phyloP scores from a whole-genome alignment of 2,113 vertebrate species.

The Oreochromis aureus region DNA sequence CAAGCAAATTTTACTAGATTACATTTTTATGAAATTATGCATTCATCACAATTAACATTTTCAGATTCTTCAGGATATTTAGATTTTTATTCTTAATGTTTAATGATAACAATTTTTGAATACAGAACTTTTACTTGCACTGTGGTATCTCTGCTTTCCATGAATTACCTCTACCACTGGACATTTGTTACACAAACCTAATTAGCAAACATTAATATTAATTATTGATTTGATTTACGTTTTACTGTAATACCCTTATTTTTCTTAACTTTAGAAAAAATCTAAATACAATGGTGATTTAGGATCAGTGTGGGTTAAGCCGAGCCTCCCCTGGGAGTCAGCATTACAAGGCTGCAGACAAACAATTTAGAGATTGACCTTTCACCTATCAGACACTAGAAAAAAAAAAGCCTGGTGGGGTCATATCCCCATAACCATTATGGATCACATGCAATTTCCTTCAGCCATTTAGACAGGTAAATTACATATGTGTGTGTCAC shows the following conservation, averaged over 20 bases:
- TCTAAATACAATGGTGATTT: constrained; percentile 10
- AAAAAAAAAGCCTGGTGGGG: constrained; percentile 25
- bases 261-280: neutral
- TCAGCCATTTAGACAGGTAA: constrained; percentile 21
- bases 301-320: constrained; percentile 17
- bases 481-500: neutral
- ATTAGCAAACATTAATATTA: neutral
- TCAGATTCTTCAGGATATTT: neutral
- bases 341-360: constrained; percentile 39
- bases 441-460: constrained; percentile 16
- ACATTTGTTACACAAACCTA: neutral
- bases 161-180: neutral
- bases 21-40: neutral
- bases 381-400: constrained; percentile 27
- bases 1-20: neutral
- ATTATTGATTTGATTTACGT: neutral
- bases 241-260: neutral
- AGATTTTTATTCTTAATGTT: neutral
- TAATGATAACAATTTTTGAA: neutral
- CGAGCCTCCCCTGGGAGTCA: constrained; percentile 6
- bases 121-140: neutral
- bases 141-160: neutral
- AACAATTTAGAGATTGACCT: constrained; percentile 69
- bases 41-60: neutral
- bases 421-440: constrained; percentile 36